Conservation (phyloP, 2,888 invertebrate genomes). For the Anthrax anthrax region DNA sequence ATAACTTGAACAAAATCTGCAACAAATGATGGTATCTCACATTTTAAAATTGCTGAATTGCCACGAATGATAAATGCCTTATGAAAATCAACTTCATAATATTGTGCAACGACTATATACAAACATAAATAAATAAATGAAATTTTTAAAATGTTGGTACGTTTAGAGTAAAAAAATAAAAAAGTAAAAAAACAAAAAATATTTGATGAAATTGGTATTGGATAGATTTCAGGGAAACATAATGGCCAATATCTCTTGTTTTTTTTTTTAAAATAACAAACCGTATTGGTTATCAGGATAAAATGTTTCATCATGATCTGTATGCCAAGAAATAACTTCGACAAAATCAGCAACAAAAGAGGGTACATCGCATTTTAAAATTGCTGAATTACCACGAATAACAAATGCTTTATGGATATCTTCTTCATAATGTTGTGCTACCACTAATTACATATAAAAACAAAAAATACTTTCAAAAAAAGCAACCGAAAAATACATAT, state of each 20-base stretch:
- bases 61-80: slow-evolving; percentile 84
- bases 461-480: neutral
- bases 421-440: slow-evolving; percentile 78
- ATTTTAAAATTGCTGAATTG: slow-evolving; percentile 76
- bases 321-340: slow-evolving; percentile 73
- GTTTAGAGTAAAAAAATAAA: too few species aligned
- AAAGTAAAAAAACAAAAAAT: too few species aligned
- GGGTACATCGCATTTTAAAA: slow-evolving; percentile 79
- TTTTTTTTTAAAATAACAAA: slow-evolving; percentile 20
- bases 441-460: slow-evolving; percentile 42
- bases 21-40: slow-evolving; percentile 83
- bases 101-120: slow-evolving; percentile 66
- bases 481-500: neutral
- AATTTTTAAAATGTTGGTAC: too few species aligned
- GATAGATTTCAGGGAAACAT: too few species aligned
- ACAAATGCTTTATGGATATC: slow-evolving; percentile 87
- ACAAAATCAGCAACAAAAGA: slow-evolving; percentile 90
- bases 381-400: slow-evolving; percentile 76
- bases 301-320: slow-evolving; percentile 43
- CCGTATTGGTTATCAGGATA: slow-evolving; percentile 34
- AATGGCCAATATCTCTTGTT: too few species aligned
- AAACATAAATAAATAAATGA: too few species aligned
- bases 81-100: slow-evolving; percentile 82
- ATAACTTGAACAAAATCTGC: slow-evolving; percentile 81
- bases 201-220: too few species aligned